phyloP scores from a whole-genome alignment of 2,888 invertebrate genomes.

The Nephrotoma flavescens region DNA sequence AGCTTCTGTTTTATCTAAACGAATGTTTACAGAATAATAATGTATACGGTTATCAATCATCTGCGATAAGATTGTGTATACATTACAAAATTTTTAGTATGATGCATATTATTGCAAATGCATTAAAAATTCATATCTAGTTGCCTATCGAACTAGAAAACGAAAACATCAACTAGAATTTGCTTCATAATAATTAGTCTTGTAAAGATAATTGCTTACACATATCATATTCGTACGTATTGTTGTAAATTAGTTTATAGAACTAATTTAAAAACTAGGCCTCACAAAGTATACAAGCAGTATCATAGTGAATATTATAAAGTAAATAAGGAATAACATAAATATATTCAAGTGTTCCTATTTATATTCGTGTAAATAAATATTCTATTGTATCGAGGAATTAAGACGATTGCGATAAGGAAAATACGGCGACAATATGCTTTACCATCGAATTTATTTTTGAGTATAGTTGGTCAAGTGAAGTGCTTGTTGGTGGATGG shows the following conservation, averaged over 20 bases:
- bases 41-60: background rate
- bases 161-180: background rate
- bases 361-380: background rate
- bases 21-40: background rate
- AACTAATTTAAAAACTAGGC: background rate
- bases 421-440: background rate
- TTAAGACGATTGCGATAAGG: background rate
- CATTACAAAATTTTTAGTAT: background rate
- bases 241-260: background rate
- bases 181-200: background rate
- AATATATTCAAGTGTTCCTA: background rate
- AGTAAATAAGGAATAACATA: background rate
- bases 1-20: background rate
- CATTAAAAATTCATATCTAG: background rate
- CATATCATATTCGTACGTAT: background rate
- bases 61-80: background rate
- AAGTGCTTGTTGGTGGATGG: background rate
- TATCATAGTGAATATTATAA: background rate
- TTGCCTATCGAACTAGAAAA: background rate
- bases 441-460: background rate
- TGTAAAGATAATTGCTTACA: background rate
- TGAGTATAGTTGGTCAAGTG: background rate
- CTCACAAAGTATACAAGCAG: background rate
- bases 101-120: background rate
- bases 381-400: background rate